These are phyloP conservation scores for Eubucco bourcierii DNA, from an alignment of 2,113 vertebrate genomes.

Conservation along the genomic window DNA sequence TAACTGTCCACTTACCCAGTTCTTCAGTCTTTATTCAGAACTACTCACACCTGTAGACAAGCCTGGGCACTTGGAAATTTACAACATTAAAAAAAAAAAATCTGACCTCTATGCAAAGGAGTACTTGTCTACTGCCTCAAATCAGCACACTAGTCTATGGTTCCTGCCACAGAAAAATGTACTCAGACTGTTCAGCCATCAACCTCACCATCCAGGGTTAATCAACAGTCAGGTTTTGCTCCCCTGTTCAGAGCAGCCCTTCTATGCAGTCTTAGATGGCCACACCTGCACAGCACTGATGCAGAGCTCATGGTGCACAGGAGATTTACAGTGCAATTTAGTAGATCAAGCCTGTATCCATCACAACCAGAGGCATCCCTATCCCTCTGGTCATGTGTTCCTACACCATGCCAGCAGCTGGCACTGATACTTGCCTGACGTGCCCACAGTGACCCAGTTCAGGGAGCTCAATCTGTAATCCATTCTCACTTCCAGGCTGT, in stretches of 20 bases:
- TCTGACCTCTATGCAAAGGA: background rate
- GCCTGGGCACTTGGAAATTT: background rate
- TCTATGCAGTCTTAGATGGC: background rate
- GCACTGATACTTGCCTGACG: background rate
- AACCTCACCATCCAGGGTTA: background rate
- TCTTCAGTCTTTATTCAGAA: background rate
- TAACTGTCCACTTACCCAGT: background rate
- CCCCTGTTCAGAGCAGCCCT: background rate
- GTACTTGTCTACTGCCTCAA: background rate
- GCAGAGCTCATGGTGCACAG: fast-evolving
- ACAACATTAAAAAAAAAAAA: background rate
- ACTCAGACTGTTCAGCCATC: constrained; percentile 4
- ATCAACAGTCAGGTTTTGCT: background rate
- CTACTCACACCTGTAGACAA: background rate
- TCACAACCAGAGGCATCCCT: background rate
- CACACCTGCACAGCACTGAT: background rate
- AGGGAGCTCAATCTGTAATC: background rate
- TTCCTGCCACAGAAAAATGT: background rate
- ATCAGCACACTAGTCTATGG: background rate
- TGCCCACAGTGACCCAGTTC: background rate
- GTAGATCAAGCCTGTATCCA: background rate
- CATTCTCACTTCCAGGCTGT: background rate
- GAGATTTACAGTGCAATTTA: fast-evolving
- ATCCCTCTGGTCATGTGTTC: background rate
- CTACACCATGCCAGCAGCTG: fast-evolving